Percentiles rank a stretch among this genome's conserved stretches.
Conservation (phyloP, 2,797 vertebrate genomes). For the Ispidina picta region DNA sequence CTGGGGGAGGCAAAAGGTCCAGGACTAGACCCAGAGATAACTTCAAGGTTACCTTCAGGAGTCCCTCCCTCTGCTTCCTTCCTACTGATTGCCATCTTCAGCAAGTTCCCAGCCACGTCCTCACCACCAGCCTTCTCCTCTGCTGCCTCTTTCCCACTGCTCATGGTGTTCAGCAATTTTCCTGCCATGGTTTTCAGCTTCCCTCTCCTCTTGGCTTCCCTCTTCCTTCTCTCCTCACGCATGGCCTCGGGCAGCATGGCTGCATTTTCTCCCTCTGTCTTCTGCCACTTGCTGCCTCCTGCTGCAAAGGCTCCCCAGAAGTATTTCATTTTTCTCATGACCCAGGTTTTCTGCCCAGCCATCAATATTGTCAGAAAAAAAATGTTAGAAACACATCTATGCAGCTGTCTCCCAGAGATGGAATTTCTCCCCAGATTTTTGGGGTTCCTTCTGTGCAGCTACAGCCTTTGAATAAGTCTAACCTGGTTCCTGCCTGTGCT, state of each 20-base stretch:
- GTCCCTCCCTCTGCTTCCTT: neutral
- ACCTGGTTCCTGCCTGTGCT: neutral
- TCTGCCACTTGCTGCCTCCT: neutral
- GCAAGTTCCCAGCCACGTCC: neutral
- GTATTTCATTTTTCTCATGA: constrained; percentile 30
- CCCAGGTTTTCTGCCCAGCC: neutral
- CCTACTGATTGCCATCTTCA: neutral
- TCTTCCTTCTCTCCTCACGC: neutral
- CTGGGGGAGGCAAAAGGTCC: neutral
- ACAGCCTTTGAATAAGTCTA: neutral
- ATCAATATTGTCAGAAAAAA: neutral
- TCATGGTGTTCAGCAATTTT: constrained; percentile 24
- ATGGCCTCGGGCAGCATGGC: constrained; percentile 15
- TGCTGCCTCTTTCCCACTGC: neutral
- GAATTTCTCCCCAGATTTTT: neutral
- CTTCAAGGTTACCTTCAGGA: constrained; percentile 40
- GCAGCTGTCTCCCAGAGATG: neutral
- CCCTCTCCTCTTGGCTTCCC: neutral
- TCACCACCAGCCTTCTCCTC: neutral
- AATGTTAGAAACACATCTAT: neutral
- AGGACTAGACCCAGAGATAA: neutral
- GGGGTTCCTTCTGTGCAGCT: neutral
- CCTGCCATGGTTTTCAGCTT: constrained; percentile 21
- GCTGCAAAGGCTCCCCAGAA: neutral
- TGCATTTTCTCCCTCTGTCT: neutral